phyloP scores from a whole-genome alignment of 2,113 vertebrate species.

The Cheirogaleus medius region DNA sequence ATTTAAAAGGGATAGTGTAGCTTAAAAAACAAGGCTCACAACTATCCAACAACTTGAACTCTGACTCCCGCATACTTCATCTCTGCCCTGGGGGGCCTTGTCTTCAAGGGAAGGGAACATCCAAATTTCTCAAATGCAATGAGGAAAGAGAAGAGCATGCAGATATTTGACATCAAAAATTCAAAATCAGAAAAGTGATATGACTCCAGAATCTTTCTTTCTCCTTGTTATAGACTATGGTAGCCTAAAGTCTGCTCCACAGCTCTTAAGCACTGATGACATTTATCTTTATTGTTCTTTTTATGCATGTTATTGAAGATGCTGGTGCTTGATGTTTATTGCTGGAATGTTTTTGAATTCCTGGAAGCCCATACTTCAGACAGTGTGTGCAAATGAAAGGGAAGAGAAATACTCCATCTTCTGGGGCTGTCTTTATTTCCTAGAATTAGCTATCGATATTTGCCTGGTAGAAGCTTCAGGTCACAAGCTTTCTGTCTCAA shows the following conservation, averaged over 20 bases:
- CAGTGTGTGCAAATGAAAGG: slow-evolving; percentile 4
- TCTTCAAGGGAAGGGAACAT: background rate
- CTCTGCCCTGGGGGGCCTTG: background rate
- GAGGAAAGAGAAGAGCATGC: background rate
- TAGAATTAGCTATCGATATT: slow-evolving; percentile 40
- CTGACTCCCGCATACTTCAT: background rate
- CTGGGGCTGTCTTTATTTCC: slow-evolving; percentile 2
- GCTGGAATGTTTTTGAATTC: slow-evolving; percentile 10
- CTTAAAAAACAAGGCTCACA: background rate
- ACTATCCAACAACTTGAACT: background rate
- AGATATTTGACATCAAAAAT: background rate
- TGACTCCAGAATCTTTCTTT: background rate
- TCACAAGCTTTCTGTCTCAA: slow-evolving; percentile 28
- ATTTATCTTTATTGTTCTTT: slow-evolving; percentile 18
- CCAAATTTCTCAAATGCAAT: background rate
- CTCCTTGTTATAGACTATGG: background rate
- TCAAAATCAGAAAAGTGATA: background rate
- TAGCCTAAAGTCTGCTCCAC: background rate
- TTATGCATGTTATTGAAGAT: background rate
- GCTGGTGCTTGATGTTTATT: background rate
- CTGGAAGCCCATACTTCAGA: background rate
- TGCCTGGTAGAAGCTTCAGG: background rate
- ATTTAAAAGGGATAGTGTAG: background rate
- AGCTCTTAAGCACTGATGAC: background rate
- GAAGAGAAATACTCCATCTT: slow-evolving; percentile 29